phyloP scores from a whole-genome alignment of 1,140 invertebrate species.

The Conopomorpha cramerella region DNA sequence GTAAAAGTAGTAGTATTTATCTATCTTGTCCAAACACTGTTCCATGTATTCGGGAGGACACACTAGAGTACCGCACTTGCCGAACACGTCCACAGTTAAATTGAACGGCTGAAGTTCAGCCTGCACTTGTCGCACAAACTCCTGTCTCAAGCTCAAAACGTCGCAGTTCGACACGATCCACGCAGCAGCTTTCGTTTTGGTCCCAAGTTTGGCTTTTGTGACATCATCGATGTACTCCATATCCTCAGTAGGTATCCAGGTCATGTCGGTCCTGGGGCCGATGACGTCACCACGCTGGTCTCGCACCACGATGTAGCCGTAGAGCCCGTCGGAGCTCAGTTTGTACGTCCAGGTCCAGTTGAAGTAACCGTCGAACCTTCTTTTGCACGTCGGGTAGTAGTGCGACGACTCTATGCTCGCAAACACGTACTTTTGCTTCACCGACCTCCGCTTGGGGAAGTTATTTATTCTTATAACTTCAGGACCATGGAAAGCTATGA shows the following conservation, averaged over 20 bases:
- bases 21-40: conserved; percentile 41
- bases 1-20: conserved; percentile 68
- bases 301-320: conserved; percentile 42
- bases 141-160: conserved; percentile 54
- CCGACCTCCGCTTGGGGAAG: conserved; percentile 19
- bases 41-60: conserved; percentile 20
- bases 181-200: conserved; percentile 50
- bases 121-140: conserved; percentile 61
- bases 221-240: conserved; percentile 24
- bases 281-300: conserved; percentile 21
- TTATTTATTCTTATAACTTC: conserved; percentile 6
- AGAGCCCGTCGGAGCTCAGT: conserved; percentile 65
- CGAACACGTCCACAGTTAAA: conserved; percentile 68
- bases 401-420: conserved; percentile 39
- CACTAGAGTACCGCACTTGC: conserved; percentile 59
- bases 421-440: conserved; percentile 43
- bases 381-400: conserved; percentile 18
- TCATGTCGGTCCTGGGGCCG: conserved; percentile 24
- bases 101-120: conserved; percentile 45
- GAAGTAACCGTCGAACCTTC: conserved; percentile 32
- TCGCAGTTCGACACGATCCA: conserved; percentile 72
- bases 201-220: conserved; percentile 23
- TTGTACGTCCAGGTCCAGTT: conserved; percentile 71
- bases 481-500: conserved; percentile 13
- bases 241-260: conserved; percentile 24